A percentile compares a stretch with the other conserved stretches of the same genome.
Evolutionary conservation across 2,113 vertebrate genomes (phyloP).

Genomic region (Microtus oregoni): DNA sequence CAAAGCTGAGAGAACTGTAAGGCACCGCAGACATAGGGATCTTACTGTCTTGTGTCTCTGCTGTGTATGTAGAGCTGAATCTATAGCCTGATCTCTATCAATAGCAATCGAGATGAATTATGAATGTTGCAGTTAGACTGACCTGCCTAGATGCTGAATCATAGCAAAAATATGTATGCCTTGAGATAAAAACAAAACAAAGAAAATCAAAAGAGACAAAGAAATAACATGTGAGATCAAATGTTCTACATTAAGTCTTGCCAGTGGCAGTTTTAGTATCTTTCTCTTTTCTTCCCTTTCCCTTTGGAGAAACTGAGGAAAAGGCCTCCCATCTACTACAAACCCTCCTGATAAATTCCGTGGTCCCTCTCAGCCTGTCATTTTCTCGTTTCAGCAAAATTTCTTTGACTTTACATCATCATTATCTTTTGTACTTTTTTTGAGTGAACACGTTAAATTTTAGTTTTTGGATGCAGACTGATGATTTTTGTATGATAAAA

Average conservation of each 20-base stretch:
- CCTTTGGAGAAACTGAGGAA: not conserved
- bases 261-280: not conserved
- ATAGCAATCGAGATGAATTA: not conserved
- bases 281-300: not conserved
- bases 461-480: not conserved
- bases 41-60: not conserved
- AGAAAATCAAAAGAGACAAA: not conserved
- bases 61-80: not conserved
- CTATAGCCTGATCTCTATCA: not conserved
- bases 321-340: not conserved
- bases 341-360: conserved; percentile 12
- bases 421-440: conserved; percentile 18
- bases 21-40: not conserved
- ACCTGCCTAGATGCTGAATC: too few species aligned
- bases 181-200: not conserved
- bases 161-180: not conserved
- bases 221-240: not conserved
- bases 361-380: not conserved
- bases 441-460: conserved; percentile 32
- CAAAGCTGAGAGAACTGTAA: not conserved
- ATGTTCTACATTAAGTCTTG: not conserved
- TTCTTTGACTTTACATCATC: not conserved
- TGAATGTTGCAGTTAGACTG: not conserved
- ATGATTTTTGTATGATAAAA: not conserved
- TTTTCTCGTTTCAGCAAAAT: not conserved